Percentiles rank a stretch among this genome's conserved stretches.
Conservation (phyloP, 2,113 vertebrate genomes). For the Vulpes ferrilata region DNA sequence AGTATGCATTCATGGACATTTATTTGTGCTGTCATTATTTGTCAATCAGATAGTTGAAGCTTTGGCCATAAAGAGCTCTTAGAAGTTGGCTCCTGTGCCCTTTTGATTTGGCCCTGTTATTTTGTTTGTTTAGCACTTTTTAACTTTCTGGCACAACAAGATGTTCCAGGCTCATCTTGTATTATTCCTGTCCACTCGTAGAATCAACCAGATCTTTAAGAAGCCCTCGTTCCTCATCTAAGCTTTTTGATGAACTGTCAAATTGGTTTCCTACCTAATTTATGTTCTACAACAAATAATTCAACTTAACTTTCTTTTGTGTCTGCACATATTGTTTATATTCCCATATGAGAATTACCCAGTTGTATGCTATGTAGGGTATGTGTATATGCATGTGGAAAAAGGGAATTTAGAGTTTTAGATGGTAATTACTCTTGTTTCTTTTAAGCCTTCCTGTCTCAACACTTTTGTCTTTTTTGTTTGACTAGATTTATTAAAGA, state of each 20-base stretch:
- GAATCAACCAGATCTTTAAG: conserved; percentile 25
- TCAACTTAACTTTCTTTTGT: conserved; percentile 35
- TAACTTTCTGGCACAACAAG: conserved; percentile 2
- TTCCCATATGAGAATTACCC: not conserved
- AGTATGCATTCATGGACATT: not conserved
- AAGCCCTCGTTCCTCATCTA: not conserved
- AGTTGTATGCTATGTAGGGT: not conserved
- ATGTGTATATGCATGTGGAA: not conserved
- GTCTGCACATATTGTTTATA: not conserved
- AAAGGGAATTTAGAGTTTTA: not conserved
- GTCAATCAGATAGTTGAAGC: conserved; percentile 34
- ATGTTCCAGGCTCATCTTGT: not conserved
- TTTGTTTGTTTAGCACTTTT: conserved; percentile 9
- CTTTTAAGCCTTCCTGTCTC: conserved; percentile 12
- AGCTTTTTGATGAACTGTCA: not conserved
- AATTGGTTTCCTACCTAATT: conserved; percentile 3
- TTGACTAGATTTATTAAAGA: conserved; percentile 35
- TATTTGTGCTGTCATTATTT: not conserved
- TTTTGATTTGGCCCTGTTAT: not conserved
- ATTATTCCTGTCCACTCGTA: not conserved
- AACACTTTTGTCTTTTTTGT: conserved; percentile 9
- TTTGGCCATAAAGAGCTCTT: not conserved
- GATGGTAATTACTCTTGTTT: conserved; percentile 9
- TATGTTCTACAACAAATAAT: conserved; percentile 31
- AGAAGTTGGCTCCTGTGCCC: not conserved